Percentiles rank a stretch among this genome's conserved stretches.
These are phyloP conservation scores for Phodopus roborovskii DNA, from an alignment of 2,113 vertebrate species.

Conservation along the genomic window DNA sequence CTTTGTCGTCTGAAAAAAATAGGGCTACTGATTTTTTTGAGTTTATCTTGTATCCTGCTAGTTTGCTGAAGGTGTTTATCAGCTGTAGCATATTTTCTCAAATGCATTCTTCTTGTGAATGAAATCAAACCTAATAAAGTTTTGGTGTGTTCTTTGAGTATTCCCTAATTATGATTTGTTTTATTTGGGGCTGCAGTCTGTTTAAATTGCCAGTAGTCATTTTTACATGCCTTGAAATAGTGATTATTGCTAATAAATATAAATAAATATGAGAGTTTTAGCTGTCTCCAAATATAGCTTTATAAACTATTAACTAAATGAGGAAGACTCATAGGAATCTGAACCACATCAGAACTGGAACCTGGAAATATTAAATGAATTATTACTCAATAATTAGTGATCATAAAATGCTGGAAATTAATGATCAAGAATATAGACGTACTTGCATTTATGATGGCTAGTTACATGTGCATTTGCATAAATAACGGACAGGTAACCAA, in stretches of 20 bases:
- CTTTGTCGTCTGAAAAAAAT: too few species aligned
- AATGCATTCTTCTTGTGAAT: not conserved
- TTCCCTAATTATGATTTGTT: not conserved
- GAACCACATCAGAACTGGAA: not conserved
- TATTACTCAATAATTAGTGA: not conserved
- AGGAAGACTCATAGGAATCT: not conserved
- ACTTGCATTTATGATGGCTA: not conserved
- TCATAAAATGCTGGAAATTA: not conserved
- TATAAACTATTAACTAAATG: not conserved
- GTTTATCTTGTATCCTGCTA: too few species aligned
- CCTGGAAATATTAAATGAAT: not conserved
- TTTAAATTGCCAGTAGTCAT: not conserved
- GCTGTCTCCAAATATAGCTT: too few species aligned
- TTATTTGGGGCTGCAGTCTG: not conserved
- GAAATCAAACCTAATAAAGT: not conserved
- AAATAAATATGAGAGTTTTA: not conserved
- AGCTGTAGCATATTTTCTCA: too few species aligned
- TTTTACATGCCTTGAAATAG: not conserved
- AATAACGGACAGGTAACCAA: too few species aligned
- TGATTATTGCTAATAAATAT: not conserved
- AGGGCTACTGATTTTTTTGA: too few species aligned
- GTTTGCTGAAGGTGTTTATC: too few species aligned
- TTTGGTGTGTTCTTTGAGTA: not conserved
- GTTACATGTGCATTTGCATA: not conserved
- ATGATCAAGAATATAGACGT: not conserved